phyloP scores from a whole-genome alignment of 2,888 invertebrate genomes.

The Odontocolon sp. region DNA sequence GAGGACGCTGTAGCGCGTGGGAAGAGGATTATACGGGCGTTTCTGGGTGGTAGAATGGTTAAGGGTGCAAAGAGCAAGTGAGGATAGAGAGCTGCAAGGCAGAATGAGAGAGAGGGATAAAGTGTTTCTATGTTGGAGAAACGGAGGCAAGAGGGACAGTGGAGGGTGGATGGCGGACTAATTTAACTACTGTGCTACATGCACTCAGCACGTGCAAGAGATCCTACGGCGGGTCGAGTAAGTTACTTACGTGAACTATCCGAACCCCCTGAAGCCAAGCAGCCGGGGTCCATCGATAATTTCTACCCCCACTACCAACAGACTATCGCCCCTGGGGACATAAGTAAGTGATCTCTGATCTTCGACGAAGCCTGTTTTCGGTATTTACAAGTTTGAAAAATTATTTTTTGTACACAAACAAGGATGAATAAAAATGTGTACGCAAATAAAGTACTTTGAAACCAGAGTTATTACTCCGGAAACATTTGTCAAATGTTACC shows the following conservation, averaged over 20 bases:
- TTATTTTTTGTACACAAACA: background rate
- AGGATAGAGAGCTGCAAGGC: conserved; percentile 28
- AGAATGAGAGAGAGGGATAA: conserved; percentile 13
- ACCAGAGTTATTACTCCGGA: too few relatives aligned
- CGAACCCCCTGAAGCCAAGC: conserved; percentile 40
- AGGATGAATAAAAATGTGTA: background rate
- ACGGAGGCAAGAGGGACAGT: conserved; percentile 24
- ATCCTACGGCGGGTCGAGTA: conserved; percentile 53
- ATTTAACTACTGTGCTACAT: conserved; percentile 61
- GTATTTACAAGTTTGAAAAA: background rate
- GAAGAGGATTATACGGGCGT: conserved; percentile 50
- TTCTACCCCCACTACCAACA: conserved; percentile 26
- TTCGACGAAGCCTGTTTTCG: conserved; percentile 6
- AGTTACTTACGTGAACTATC: conserved; percentile 59
- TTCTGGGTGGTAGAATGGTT: conserved; percentile 12
- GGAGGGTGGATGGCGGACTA: conserved; percentile 47
- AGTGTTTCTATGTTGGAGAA: conserved; percentile 41
- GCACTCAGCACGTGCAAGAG: conserved; percentile 49
- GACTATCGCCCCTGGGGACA: conserved; percentile 1
- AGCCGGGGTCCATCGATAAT: conserved; percentile 56
- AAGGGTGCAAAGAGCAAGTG: conserved; percentile 16
- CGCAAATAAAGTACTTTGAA: background rate
- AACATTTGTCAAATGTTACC: conserved; percentile 7
- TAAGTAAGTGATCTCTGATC: conserved; percentile 14
- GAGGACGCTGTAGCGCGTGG: conserved; percentile 34